Percentiles rank a stretch among this genome's conserved stretches.
Conservation (phyloP, 2,888 invertebrate species). For the Blastobasis lacticolella region DNA sequence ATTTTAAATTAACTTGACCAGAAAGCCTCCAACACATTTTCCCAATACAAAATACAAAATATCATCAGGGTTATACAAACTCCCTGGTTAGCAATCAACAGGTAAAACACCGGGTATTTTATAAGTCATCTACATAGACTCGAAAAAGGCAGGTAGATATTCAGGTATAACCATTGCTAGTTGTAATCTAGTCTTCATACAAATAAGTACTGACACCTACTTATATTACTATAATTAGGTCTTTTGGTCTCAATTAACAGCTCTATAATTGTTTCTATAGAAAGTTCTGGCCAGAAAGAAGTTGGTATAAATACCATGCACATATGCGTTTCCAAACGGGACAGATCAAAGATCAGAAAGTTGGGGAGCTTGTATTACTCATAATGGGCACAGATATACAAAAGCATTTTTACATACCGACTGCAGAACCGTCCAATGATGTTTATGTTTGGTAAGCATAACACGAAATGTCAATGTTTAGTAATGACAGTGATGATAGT, state of each 20-base stretch:
- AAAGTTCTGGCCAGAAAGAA: not conserved
- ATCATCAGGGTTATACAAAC: slow-evolving; percentile 36
- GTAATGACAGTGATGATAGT: slow-evolving; percentile 1
- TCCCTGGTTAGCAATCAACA: slow-evolving; percentile 19
- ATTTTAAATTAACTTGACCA: slow-evolving; percentile 3
- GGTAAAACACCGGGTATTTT: too few species aligned
- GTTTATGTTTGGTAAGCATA: slow-evolving; percentile 58
- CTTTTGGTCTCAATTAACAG: too few species aligned
- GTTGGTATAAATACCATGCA: slow-evolving; percentile 3
- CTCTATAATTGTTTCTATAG: too few species aligned
- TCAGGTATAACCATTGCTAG: too few species aligned
- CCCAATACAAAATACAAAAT: slow-evolving; percentile 10
- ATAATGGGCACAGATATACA: slow-evolving; percentile 23
- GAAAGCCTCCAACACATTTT: slow-evolving; percentile 30
- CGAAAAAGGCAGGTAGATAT: too few species aligned
- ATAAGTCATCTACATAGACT: too few species aligned
- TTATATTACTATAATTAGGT: not conserved
- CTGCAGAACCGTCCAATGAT: slow-evolving; percentile 59
- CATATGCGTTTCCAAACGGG: not conserved
- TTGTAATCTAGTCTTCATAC: not conserved
- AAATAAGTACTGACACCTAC: not conserved
- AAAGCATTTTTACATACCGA: slow-evolving; percentile 60
- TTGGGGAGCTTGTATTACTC: slow-evolving; percentile 40
- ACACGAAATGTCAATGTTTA: slow-evolving; percentile 47
- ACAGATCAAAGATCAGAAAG: not conserved